Conservation (phyloP, 1,140 invertebrate species). For the Gyrodactylus bullatarudis region DNA sequence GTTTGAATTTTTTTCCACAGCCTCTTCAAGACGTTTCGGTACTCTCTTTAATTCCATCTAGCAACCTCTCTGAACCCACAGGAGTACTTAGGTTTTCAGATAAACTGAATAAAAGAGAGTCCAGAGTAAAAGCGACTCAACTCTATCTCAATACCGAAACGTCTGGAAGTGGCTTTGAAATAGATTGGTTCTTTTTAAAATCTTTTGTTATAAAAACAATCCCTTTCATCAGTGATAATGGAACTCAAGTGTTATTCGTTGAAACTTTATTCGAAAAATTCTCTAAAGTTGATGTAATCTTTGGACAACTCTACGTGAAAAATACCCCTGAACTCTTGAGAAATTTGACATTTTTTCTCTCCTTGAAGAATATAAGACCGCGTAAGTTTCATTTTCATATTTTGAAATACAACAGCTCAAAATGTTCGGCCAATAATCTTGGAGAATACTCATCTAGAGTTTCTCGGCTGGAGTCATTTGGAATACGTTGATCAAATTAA, state of each 20-base stretch:
- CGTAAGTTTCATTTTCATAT: not conserved
- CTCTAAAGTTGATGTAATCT: not conserved
- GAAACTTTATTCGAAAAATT: not conserved
- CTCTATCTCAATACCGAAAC: no score
- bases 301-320: not conserved
- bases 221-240: not conserved
- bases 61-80: no score
- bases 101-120: no score
- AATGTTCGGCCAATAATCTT: not conserved
- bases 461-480: not conserved
- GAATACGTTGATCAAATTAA: not conserved
- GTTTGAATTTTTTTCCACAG: no score
- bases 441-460: not conserved
- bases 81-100: no score
- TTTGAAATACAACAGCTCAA: not conserved
- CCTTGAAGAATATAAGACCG: not conserved
- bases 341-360: not conserved
- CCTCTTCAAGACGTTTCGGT: no score
- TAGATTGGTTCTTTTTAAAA: no score
- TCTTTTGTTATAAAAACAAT: not conserved
- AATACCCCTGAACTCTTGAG: not conserved
- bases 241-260: no score
- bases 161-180: no score
- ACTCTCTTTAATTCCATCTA: no score
- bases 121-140: no score